A percentile compares a stretch with the other conserved stretches of the same genome.
Conservation (phyloP, 2,888 invertebrate genomes). For the Panzeria rudis region DNA sequence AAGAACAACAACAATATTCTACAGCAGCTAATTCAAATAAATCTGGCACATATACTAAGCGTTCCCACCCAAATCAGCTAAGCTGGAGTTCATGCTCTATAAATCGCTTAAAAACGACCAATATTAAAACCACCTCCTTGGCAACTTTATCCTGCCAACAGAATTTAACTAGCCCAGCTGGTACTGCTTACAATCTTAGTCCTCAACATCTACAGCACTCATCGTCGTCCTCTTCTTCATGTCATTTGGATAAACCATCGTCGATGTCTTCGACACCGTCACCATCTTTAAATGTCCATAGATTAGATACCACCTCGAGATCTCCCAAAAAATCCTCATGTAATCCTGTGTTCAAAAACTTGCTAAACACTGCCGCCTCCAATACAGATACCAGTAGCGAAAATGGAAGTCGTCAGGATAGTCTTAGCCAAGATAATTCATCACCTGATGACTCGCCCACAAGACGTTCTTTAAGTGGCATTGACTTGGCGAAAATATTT, state of each 20-base stretch:
- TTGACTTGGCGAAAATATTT: slow-evolving; percentile 80
- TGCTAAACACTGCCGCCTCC: slow-evolving; percentile 57
- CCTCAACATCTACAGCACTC: slow-evolving; percentile 64
- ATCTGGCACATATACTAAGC: slow-evolving; percentile 60
- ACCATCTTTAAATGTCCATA: slow-evolving; percentile 60
- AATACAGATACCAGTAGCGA: slow-evolving; percentile 74
- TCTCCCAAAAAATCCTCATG: slow-evolving; percentile 64
- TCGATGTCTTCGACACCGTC: slow-evolving; percentile 72
- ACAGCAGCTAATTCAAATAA: slow-evolving; percentile 38
- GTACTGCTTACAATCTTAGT: slow-evolving; percentile 69
- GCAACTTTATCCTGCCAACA: slow-evolving; percentile 81
- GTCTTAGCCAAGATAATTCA: slow-evolving; percentile 78
- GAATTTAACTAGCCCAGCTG: slow-evolving; percentile 77
- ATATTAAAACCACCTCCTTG: slow-evolving; percentile 83
- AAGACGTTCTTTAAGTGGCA: slow-evolving; percentile 79
- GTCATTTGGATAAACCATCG: slow-evolving; percentile 72
- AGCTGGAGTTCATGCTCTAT: slow-evolving; percentile 82
- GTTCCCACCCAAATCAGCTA: slow-evolving; percentile 75
- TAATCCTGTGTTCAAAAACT: slow-evolving; percentile 71
- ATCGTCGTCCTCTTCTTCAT: slow-evolving; percentile 61
- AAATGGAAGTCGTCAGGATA: slow-evolving; percentile 69
- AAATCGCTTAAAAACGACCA: slow-evolving; percentile 82
- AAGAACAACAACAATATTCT: slow-evolving; percentile 34
- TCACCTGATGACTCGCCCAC: slow-evolving; percentile 81
- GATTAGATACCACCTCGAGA: slow-evolving; percentile 67